A percentile compares a stretch with the other conserved stretches of the same genome.
Conservation (phyloP, 2,113 vertebrate species). For the Ictidomys tridecemlineatus region DNA sequence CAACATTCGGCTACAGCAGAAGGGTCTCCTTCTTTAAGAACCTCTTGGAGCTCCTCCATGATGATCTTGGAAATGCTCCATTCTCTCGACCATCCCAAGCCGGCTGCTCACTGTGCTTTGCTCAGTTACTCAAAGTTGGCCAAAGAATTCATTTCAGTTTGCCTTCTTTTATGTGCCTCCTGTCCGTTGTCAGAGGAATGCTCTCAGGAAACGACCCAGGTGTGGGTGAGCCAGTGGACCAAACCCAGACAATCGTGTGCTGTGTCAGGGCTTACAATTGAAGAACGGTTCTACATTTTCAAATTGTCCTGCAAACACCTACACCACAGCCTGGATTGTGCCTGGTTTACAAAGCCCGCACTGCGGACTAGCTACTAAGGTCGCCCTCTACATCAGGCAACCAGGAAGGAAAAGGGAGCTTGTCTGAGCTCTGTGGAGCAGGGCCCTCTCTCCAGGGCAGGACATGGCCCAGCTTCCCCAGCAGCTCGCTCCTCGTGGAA, state of each 20-base stretch:
- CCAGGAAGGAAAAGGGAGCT: neutral
- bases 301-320: neutral
- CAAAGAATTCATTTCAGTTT: rapidly evolving
- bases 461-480: rapidly evolving
- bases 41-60: rapidly evolving
- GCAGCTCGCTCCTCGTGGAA: rapidly evolving
- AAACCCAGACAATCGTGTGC: neutral
- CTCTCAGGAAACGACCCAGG: rapidly evolving
- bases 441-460: neutral
- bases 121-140: too few species aligned
- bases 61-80: too few species aligned
- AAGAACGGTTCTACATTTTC: neutral
- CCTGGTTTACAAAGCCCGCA: neutral
- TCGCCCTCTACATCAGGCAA: neutral
- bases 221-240: rapidly evolving
- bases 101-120: rapidly evolving
- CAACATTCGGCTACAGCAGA: rapidly evolving
- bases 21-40: rapidly evolving
- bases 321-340: neutral
- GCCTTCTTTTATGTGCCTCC: rapidly evolving
- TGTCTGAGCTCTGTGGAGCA: neutral
- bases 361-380: neutral
- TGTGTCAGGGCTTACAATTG: neutral
- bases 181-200: rapidly evolving
- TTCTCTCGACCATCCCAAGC: neutral